Evolutionary conservation across 2,888 invertebrate species (phyloP).

Genomic region (Melanotus villosus): DNA sequence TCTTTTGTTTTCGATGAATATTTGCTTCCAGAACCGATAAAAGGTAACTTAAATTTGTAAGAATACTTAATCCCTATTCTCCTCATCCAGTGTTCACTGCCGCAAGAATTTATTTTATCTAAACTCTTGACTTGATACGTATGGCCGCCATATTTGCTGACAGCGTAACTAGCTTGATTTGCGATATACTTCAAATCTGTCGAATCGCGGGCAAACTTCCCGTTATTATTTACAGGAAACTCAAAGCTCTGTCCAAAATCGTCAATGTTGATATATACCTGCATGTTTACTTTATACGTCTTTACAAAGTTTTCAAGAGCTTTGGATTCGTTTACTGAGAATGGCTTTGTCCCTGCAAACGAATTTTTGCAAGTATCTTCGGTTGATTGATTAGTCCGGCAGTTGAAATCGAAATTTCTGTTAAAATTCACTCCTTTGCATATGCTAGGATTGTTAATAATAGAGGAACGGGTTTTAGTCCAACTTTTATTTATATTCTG

Average conservation of each 20-base stretch:
- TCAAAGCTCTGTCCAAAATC: neutral
- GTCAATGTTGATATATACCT: neutral
- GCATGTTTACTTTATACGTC: neutral
- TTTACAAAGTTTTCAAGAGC: slow-evolving; percentile 63
- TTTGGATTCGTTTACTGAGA: slow-evolving; percentile 73
- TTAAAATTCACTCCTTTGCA: slow-evolving; percentile 84
- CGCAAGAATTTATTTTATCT: neutral
- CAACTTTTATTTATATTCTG: too few species aligned
- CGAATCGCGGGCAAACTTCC: neutral
- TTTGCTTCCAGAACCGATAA: neutral
- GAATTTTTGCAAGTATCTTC: slow-evolving; percentile 62
- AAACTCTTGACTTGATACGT: neutral
- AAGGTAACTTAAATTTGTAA: neutral
- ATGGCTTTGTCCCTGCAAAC: slow-evolving; percentile 65
- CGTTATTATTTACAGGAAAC: neutral
- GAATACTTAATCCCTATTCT: neutral
- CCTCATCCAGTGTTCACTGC: neutral
- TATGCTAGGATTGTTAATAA: too few species aligned
- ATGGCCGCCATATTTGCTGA: neutral
- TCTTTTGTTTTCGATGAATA: neutral
- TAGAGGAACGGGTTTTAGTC: too few species aligned
- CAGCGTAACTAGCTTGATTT: neutral
- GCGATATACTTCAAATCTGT: neutral
- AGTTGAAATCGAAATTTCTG: slow-evolving; percentile 80
- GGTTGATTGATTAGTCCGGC: slow-evolving; percentile 70